Base-by-base conservation (phyloP, 2,888 invertebrate genomes). In the Osmoderma eremita region DNA sequence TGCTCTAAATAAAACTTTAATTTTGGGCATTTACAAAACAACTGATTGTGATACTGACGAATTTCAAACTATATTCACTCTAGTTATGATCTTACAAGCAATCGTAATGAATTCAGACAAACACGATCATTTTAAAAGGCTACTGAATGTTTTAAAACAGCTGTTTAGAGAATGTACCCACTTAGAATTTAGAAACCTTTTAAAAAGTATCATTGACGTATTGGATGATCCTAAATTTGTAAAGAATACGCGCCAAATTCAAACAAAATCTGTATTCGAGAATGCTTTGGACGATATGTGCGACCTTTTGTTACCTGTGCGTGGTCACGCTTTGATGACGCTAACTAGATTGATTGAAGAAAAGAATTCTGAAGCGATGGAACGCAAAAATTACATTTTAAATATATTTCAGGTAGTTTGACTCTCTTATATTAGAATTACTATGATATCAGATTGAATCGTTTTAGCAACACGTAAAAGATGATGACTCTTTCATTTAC, bases 401-500 rank as follows among this genome's bases (percentile, higher is more conserved):
- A 88, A 89, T 75, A 82, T 93, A 24, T 91, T 94, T 75, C 88
- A 90, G 84, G 92, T 91, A 82, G 77, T 75, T 78, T n/a, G n/a
- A n/a, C n/a, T 54, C 5, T 58, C 51, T 18, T n/a, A 58, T 36
- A 6, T 15, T 20, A n/a, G n/a, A n/a, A n/a, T n/a, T 49, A 36
- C n/a, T 17, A 38, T 2, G 5, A 24, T 4, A 24, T 24, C 3
- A 24, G 24, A 3, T 24, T 24, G 24, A 24, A 24, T 3, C 24
- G 5, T 75, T 69, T 76, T 85, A 91, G 88, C 89, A 91, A 80
- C 90, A 91, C 81, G 79, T 95, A 0, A 88, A 88, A 77, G 87
- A 94, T 74, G 82, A 88, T 10, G 95, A 95, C 78, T 91, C 94
- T 0, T 95, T 93, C 78, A 85, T 95, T 66, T 95, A 95, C 79